These are phyloP conservation scores for Peromyscus polionotus DNA, from an alignment of 2,113 vertebrate genomes.

Conservation along the genomic window DNA sequence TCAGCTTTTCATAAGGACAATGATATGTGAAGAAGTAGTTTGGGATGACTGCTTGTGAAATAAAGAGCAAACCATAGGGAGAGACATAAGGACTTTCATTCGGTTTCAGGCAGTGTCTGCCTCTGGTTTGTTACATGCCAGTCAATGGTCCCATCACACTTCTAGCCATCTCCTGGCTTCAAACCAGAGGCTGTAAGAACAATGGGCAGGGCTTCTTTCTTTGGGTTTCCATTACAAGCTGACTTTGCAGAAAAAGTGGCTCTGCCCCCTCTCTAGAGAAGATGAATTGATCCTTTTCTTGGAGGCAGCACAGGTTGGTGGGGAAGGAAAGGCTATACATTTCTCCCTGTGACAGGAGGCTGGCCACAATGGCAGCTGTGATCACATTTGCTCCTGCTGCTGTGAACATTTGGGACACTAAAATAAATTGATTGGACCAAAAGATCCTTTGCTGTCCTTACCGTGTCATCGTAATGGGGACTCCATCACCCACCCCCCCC, in stretches of 20 bases:
- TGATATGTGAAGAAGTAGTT: not conserved
- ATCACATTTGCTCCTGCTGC: not conserved
- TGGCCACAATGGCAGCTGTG: not conserved
- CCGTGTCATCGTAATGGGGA: constrained; percentile 65
- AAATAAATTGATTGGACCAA: constrained; percentile 64
- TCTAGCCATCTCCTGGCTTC: not conserved
- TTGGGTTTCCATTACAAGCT: constrained; percentile 57
- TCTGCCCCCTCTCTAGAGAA: not conserved
- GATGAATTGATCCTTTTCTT: not conserved
- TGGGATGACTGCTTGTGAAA: not conserved
- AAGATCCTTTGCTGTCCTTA: constrained; percentile 39
- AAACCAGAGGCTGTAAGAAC: not conserved
- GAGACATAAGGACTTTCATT: not conserved
- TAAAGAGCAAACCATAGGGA: not conserved
- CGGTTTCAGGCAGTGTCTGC: not conserved
- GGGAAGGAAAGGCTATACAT: not conserved
- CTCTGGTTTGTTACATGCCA: not conserved
- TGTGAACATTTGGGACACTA: constrained; percentile 52
- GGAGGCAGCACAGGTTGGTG: not conserved
- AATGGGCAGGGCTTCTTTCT: not conserved
- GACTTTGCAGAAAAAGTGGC: constrained; percentile 43
- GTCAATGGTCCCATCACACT: not conserved
- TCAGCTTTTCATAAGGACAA: not conserved
- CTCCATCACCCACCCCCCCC: not conserved
- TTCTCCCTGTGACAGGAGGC: constrained; percentile 43